phyloP scores from a whole-genome alignment of 30 jellyfish, hydroid and myxozoan genomes.

The Mastigias papua region DNA sequence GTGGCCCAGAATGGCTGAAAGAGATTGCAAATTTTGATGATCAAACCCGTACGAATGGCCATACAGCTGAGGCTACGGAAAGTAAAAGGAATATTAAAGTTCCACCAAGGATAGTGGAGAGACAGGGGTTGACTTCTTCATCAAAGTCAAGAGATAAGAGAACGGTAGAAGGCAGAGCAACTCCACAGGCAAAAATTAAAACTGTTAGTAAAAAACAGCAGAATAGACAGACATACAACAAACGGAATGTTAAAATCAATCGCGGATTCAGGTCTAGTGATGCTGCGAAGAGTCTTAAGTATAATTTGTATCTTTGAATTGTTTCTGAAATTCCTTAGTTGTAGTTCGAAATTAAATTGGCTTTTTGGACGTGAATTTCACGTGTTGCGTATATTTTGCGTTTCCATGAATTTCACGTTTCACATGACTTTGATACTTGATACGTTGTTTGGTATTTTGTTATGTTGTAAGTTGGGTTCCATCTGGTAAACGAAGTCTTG shows the following conservation, averaged over 20 bases:
- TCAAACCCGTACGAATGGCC: not conserved
- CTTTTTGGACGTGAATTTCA: not conserved
- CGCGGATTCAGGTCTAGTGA: constrained; percentile 36
- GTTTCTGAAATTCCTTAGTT: not conserved
- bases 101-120: not conserved
- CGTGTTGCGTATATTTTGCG: not conserved
- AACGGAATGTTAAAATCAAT: not conserved
- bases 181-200: not conserved
- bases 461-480: too few relatives aligned
- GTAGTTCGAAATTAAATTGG: not conserved
- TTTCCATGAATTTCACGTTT: too few relatives aligned
- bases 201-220: not conserved
- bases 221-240: not conserved
- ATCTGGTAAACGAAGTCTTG: too few relatives aligned
- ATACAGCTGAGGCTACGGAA: not conserved
- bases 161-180: not conserved
- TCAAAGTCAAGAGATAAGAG: not conserved
- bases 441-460: too few relatives aligned
- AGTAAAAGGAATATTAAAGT: not conserved
- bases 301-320: not conserved
- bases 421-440: too few relatives aligned
- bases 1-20: not conserved
- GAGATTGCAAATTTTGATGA: not conserved
- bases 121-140: not conserved
- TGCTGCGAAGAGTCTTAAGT: constrained; percentile 1